phyloP scores from a whole-genome alignment of 1,140 invertebrate genomes.

The Macrobrachium rosenbergii region DNA sequence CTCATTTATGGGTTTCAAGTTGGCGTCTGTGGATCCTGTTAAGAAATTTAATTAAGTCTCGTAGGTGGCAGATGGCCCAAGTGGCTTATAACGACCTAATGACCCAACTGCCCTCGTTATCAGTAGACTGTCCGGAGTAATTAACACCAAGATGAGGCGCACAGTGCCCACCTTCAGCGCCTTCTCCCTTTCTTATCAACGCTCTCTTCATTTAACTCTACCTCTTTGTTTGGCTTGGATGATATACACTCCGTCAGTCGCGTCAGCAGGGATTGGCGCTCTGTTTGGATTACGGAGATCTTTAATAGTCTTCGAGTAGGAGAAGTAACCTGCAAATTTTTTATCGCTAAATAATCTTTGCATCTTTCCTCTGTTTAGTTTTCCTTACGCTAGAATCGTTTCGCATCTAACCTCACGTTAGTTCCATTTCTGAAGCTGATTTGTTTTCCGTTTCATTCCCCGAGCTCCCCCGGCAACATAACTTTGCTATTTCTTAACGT shows the following conservation, averaged over 20 bases:
- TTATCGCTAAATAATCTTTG: no score
- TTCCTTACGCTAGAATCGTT: no score
- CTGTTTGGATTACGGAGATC: neutral
- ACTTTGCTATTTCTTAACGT: no score
- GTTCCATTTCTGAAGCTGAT: no score
- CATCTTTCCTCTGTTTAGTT: no score
- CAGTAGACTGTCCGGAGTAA: conserved; percentile 36
- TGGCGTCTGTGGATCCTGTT: no score
- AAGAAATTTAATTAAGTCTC: neutral
- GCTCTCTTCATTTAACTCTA: conserved; percentile 25
- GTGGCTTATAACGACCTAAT: conserved; percentile 39
- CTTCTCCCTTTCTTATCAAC: conserved; percentile 17
- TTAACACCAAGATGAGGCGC: conserved; percentile 30
- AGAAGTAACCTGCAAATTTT: no score
- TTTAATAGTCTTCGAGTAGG: no score
- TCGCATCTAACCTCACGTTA: no score
- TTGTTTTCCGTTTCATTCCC: no score
- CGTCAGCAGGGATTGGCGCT: conserved; percentile 14
- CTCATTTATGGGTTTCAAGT: no score
- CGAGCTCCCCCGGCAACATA: no score
- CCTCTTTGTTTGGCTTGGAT: neutral
- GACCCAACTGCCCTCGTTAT: conserved; percentile 46
- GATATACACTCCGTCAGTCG: conserved; percentile 1
- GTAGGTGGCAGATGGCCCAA: conserved; percentile 40
- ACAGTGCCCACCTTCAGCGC: conserved; percentile 16